These are phyloP conservation scores for Eretmochelys imbricata DNA, from an alignment of 2,113 vertebrate species.

Conservation along the genomic window DNA sequence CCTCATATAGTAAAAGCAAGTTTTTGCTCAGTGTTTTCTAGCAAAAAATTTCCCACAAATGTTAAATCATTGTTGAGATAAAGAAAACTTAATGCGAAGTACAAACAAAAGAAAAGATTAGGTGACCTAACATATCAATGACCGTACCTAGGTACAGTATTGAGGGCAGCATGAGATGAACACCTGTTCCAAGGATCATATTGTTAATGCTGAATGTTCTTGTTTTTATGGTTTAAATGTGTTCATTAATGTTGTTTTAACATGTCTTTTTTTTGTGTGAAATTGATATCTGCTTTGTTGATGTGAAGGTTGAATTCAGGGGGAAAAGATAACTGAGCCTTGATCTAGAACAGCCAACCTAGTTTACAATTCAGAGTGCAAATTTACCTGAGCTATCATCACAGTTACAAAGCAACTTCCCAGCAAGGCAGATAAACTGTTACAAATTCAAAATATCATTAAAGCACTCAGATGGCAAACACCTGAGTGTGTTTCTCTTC, in stretches of 20 bases:
- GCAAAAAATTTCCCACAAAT: too few relatives aligned
- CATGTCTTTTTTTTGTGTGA: not conserved
- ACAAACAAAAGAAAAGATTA: too few relatives aligned
- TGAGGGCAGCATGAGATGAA: not conserved
- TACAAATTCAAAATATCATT: not conserved
- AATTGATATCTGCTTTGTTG: slow-evolving; percentile 46
- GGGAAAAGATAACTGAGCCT: slow-evolving; percentile 2
- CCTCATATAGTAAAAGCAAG: too few relatives aligned
- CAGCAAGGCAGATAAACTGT: not conserved
- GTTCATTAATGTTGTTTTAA: slow-evolving; percentile 34
- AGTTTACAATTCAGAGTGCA: not conserved
- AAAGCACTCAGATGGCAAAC: not conserved
- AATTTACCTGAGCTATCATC: not conserved
- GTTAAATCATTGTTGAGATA: too few relatives aligned
- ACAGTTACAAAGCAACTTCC: not conserved
- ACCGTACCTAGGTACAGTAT: not conserved
- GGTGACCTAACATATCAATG: too few relatives aligned
- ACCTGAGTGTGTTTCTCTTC: accelerated
- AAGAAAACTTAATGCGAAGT: too few relatives aligned
- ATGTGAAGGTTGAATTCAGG: slow-evolving; percentile 33
- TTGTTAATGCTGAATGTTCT: too few relatives aligned
- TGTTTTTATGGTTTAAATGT: too few relatives aligned
- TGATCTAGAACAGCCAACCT: slow-evolving; percentile 2
- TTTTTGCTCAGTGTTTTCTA: too few relatives aligned
- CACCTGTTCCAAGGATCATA: too few relatives aligned